Evolutionary conservation across 2,113 vertebrate species (phyloP).

Genomic region (Fukomys damarensis): DNA sequence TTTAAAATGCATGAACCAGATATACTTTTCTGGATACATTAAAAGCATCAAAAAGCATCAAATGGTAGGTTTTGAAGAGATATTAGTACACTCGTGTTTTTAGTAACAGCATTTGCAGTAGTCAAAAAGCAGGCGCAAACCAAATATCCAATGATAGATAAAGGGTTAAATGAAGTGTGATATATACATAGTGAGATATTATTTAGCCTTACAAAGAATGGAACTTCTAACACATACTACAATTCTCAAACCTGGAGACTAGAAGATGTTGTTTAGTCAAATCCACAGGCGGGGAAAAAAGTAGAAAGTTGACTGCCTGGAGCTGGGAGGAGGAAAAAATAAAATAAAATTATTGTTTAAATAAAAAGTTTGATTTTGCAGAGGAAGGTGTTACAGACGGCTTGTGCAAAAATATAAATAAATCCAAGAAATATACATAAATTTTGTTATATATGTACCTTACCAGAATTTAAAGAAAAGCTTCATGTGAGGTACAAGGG

Average conservation of each 20-base stretch:
- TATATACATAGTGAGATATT: not conserved
- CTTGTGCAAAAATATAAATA: not conserved
- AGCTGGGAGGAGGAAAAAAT: not conserved
- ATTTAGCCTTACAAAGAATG: not conserved
- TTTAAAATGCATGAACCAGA: not conserved
- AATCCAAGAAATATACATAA: not conserved
- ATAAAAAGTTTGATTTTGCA: not conserved
- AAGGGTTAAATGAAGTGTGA: not conserved
- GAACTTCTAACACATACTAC: not conserved
- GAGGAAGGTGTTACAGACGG: not conserved
- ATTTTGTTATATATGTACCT: not conserved
- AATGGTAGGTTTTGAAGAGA: not conserved
- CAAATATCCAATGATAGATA: not conserved
- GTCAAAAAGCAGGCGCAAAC: not conserved
- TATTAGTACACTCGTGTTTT: not conserved
- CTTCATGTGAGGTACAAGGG: not conserved
- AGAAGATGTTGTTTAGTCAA: not conserved
- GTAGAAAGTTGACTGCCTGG: not conserved
- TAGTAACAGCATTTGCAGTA: not conserved
- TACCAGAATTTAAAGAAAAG: not conserved
- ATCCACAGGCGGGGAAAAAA: not conserved
- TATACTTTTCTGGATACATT: not conserved
- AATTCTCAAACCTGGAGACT: not conserved
- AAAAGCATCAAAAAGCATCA: too few species aligned
- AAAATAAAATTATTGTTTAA: not conserved